Evolutionary conservation across 2,113 vertebrate species (phyloP), one percentile per base, ranked within the genome.

Genomic region (Strix aluco): DNA sequence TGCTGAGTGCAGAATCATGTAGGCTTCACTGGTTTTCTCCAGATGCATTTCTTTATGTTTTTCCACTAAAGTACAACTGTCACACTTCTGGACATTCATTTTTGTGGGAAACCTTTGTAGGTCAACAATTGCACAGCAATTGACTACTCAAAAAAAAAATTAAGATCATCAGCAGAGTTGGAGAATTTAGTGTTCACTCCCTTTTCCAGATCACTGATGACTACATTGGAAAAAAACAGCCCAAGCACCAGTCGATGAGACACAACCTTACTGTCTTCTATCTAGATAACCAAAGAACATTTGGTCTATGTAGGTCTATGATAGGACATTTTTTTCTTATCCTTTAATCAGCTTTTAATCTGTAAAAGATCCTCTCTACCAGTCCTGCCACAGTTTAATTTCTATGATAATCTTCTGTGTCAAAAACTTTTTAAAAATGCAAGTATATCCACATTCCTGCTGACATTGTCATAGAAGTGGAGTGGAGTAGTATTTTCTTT

Each of bases 211-310:
- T 8, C 26, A 54, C 9, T 81, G 42, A 52, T 65, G 16, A 44
- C 69, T 82, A 23, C 13, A 17, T 1, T 61, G 34, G 38, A 57
- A 69, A 46, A 36, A 44, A 74, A 1, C 10, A 63, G 8, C 12
- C 19, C 13, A 30, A 70, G 27, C 8, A 65, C 9, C 10, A 34
- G 10, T 5, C 0, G 0, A 15, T 55, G 19, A 32, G 8, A 79
- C 23, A 79, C 11, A 14, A 54, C 13, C 7, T 17, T 74, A 40
- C 18, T 16, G 10, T 34, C 21, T 70, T 90, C 36, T 42, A 67
- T 51, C 36, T 74, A 79, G 47, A 92, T 78, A 90, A 82, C 4
- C 23, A 55, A 75, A 91, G 62, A 66, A 73, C 1, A 42, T 73
- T 72, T 67, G 19, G 22, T 55, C 27, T 73, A 12, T 44, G n/a